Evolutionary conservation across 2,113 vertebrate species (phyloP).

Genomic region (Solea solea): DNA sequence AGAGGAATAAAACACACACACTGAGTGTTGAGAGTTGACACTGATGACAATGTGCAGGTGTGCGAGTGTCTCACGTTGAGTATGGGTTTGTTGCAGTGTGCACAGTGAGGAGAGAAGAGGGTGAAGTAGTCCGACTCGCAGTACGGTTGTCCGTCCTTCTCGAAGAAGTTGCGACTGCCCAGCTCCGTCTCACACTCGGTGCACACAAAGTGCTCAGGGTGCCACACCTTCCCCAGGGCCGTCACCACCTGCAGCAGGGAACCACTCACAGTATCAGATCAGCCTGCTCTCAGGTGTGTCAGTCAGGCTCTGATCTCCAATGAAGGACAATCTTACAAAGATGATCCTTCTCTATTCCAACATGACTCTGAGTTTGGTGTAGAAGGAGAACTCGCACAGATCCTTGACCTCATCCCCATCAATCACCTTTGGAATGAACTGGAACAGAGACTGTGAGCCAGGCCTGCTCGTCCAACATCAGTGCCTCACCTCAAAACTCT

Average conservation of each 20-base stretch:
- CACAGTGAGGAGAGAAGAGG: slow-evolving; percentile 91
- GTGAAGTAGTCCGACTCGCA: slow-evolving; percentile 92
- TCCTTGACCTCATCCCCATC: too few relatives aligned
- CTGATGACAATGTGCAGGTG: too few relatives aligned
- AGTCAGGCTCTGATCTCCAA: too few relatives aligned
- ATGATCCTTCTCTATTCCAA: too few relatives aligned
- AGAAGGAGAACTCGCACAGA: background rate
- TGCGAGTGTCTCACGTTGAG: slow-evolving; percentile 81
- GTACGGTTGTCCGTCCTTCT: slow-evolving; percentile 91
- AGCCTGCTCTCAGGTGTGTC: background rate
- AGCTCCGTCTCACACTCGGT: slow-evolving; percentile 86
- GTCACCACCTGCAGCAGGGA: slow-evolving; percentile 85
- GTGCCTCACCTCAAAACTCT: too few relatives aligned
- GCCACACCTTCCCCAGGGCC: slow-evolving; percentile 89
- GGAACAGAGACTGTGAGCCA: too few relatives aligned
- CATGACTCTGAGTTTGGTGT: too few relatives aligned
- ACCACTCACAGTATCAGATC: background rate
- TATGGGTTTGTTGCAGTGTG: slow-evolving; percentile 90
- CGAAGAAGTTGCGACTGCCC: slow-evolving; percentile 92
- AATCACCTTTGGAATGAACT: too few relatives aligned
- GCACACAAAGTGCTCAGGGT: slow-evolving; percentile 92
- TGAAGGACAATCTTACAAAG: too few relatives aligned
- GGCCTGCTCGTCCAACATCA: too few relatives aligned
- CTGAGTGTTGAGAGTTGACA: background rate
- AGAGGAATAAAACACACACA: background rate